Base-by-base conservation (phyloP, 2,888 invertebrate genomes). In the Xylota segnis region DNA sequence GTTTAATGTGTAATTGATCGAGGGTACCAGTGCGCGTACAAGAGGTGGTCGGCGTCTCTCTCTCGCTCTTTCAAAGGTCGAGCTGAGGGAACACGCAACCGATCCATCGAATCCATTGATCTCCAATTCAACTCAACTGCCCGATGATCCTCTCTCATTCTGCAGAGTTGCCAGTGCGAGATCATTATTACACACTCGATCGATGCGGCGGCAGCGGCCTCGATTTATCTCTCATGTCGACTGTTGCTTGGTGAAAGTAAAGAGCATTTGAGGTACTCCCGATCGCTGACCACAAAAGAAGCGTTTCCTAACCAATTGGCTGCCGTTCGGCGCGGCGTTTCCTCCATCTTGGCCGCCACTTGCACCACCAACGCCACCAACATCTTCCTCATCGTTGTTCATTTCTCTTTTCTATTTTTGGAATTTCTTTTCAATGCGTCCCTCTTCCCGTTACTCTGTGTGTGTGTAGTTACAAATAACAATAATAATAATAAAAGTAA, bases 1-100 rank as follows among this genome's bases (percentile, higher is more conserved):
- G 81, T 84, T 84, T 81, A 71, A 66, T 84, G 77, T 82, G 86
- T 86, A 86, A 86, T 86, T 86, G 86, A 76, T 82, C 82, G 76
- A 82, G 56, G 68, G 54, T 81, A 86, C 43, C 29, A 79, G 7
- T 10, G 61, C 54, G 45, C 34, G 52, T 37, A 66, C 59, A 37
- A 66, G 50, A 76, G 47, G 68, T 32, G 59, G 2, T 9, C 9
- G 34, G 5, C 5, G 29, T 58, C 76, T 66, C 14, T 43, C 14
- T 43, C 45, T 45, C 45, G 14, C 54, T 65, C 65, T 14, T 37
- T 32, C 37, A 72, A 81, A 82, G 76, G 82, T 86, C 81, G 84
- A 86, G 76, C 65, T 84, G 71, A 61, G 59, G 40, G 47, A 71
- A 86, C 82, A 72, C 68, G 72, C 86, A 86, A 76, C 43, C 18